phyloP scores from a whole-genome alignment of 2,113 vertebrate genomes.

The Mohoua ochrocephala region DNA sequence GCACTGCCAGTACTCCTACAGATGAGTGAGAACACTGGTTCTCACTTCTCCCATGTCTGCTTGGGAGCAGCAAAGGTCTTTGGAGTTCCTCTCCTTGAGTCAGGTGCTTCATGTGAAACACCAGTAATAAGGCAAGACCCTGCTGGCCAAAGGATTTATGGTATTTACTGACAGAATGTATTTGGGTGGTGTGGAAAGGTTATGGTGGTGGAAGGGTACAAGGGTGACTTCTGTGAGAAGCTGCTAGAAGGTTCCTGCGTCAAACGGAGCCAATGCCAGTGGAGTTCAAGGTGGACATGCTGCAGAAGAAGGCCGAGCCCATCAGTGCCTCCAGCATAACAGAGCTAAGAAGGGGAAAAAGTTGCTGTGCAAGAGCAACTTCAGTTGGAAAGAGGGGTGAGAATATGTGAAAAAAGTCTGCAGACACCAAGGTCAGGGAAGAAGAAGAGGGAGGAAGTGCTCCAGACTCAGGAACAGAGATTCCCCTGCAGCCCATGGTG shows the following conservation, averaged over 20 bases:
- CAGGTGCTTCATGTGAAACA: neutral
- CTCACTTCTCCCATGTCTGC: neutral
- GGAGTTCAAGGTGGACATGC: fast-evolving
- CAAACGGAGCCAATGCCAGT: neutral
- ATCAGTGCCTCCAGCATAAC: neutral
- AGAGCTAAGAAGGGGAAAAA: neutral
- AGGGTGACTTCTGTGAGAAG: neutral
- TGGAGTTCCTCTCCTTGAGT: neutral
- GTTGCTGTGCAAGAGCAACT: neutral
- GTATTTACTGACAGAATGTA: neutral
- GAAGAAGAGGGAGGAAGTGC: neutral
- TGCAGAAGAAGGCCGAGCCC: fast-evolving
- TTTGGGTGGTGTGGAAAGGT: neutral
- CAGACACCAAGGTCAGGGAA: neutral
- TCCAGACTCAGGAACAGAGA: neutral
- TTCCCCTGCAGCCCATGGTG: fast-evolving
- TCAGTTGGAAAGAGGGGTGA: neutral
- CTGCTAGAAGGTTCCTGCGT: neutral
- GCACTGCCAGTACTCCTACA: neutral
- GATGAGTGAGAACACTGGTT: neutral
- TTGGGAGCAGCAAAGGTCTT: neutral
- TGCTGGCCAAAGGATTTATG: neutral
- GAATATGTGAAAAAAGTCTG: neutral
- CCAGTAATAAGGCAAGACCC: neutral
- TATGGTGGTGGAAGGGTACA: neutral